Base-by-base conservation (phyloP, 2,113 vertebrate genomes). In the Vulpes vulpes region DNA sequence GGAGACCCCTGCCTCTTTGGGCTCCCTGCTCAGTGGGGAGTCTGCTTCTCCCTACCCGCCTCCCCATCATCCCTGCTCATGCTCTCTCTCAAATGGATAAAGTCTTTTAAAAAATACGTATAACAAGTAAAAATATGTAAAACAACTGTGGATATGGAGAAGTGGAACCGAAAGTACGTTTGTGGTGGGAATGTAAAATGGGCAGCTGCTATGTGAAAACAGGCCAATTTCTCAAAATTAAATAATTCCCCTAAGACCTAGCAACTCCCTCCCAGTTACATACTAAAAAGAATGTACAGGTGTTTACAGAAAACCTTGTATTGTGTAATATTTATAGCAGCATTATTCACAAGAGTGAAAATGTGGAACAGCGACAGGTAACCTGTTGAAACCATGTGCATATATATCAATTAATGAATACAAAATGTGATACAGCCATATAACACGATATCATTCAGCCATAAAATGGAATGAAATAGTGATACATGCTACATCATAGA, bases 211-310 rank as follows among this genome's bases (percentile, higher is more conserved):
- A 0, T 38, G 38, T 43, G 43, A 81, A 89, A 89, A 73, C 60
- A 89, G 76, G 74, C 38, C 16, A 62, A 16, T 82, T 95, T 67
- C 38, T 94, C 22, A 53, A 64, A 62, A 73, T 94, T 81, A 81
- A 85, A 85, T 65, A 86, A 87, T 51, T 62, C 35, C 30, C 22
- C 25, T 53, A 51, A 30, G 30, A 62, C 64, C 11, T 69, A 64
- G 43, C 30, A 94, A 82, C 69, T 16, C 32, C 51, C 38, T 88
- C 11, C 9, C 27, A 73, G 55, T 55, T 82, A 82, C 55, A 59
- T 20, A 82, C 20, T 14, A 10, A 32, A 84, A 84, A 84, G 20
- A 57, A 69, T 10, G 35, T 32, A 84, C 25, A 69, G 11, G 20
- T 85, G 67, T 92, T 92, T 30, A 51, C 15, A 51, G 38, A 84